Evolutionary conservation across 2,797 vertebrate genomes (phyloP).

Genomic region (Rhinella marina): DNA sequence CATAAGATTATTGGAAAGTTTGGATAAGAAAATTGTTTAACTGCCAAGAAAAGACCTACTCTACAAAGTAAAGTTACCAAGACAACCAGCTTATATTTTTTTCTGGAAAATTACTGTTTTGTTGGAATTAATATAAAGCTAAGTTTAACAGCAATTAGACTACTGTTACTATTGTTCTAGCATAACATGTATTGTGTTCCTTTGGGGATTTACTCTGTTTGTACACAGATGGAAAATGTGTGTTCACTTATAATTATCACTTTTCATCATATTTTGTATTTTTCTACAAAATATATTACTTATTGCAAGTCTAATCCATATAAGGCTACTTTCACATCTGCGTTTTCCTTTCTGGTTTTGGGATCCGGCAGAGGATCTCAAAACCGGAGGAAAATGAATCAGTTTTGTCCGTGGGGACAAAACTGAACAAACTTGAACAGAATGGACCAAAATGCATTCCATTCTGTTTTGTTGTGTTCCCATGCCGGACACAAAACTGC

Average conservation of each 20-base stretch:
- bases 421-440: no score
- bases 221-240: neutral
- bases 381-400: no score
- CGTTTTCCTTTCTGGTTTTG: no score
- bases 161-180: neutral
- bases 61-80: constrained; percentile 54
- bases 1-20: constrained; percentile 54
- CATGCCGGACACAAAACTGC: no score
- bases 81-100: constrained; percentile 43
- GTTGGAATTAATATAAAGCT: constrained; percentile 18
- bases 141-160: neutral
- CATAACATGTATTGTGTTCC: neutral
- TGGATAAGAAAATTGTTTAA: constrained; percentile 57
- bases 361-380: no score
- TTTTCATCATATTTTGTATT: neutral
- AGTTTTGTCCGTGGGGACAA: no score
- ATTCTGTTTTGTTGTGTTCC: no score
- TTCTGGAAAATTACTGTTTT: constrained; percentile 34
- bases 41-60: constrained; percentile 57
- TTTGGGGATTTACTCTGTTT: neutral
- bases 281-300: neutral
- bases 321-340: neutral
- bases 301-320: neutral
- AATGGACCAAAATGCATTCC: no score
- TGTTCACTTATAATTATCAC: neutral